These are phyloP conservation scores for Drosophila equinoxialis DNA, from an alignment of 1,140 invertebrate genomes.

Conservation along the genomic window DNA sequence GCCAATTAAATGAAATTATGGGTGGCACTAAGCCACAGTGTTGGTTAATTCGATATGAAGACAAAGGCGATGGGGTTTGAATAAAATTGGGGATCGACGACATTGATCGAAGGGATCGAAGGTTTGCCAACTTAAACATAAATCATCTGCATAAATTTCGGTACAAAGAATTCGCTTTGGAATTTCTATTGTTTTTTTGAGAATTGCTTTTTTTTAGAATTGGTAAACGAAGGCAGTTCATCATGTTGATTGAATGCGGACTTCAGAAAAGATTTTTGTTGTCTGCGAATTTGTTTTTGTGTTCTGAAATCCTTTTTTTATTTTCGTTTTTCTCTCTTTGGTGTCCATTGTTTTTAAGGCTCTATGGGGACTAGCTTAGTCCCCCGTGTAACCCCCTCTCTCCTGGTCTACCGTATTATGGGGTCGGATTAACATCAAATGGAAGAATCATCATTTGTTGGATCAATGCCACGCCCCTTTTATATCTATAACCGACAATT, in stretches of 20 bases:
- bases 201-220: constrained; percentile 24
- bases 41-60: background rate
- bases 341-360: constrained; percentile 50
- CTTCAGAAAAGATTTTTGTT: constrained; percentile 12
- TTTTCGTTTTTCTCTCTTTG: constrained; percentile 3
- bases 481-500: background rate
- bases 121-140: constrained; percentile 35
- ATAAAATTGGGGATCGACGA: background rate
- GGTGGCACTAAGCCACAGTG: constrained; percentile 1
- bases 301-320: constrained; percentile 54
- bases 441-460: constrained; percentile 62
- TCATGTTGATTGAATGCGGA: constrained; percentile 71
- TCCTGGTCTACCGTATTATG: too few relatives aligned
- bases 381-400: too few relatives aligned
- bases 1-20: constrained; percentile 5
- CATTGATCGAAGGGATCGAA: constrained; percentile 9
- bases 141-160: constrained; percentile 76
- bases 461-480: constrained; percentile 41
- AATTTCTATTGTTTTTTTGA: constrained; percentile 70
- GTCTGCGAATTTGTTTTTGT: constrained; percentile 42
- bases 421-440: constrained; percentile 42
- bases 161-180: constrained; percentile 49
- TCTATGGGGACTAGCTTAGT: background rate
- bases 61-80: background rate
- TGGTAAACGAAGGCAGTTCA: constrained; percentile 57